Evolutionary conservation across 2,888 invertebrate genomes (phyloP).

Genomic region (Tholera decimalis): DNA sequence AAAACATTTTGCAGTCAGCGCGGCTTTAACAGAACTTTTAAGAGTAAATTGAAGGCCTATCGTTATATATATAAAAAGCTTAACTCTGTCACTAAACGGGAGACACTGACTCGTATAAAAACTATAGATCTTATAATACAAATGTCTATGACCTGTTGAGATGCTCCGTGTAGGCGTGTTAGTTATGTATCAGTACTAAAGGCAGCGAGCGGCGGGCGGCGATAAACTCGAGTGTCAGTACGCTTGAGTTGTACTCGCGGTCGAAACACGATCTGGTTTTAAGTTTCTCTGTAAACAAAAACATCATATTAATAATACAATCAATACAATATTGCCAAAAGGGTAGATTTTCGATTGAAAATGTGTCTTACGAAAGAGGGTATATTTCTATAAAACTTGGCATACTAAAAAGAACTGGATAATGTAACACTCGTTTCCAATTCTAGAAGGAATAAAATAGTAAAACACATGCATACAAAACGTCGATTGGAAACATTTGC

Average conservation of each 20-base stretch:
- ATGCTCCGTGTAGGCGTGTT: conserved; percentile 67
- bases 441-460: conserved; percentile 3
- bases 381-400: background rate
- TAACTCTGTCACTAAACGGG: conserved; percentile 76
- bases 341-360: background rate
- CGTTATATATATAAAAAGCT: conserved; percentile 74
- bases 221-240: conserved; percentile 85
- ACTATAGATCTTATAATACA: conserved; percentile 73
- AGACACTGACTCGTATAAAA: conserved; percentile 75
- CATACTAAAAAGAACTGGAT: conserved; percentile 11
- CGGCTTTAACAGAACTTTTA: conserved; percentile 72
- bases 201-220: conserved; percentile 83
- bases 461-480: conserved; percentile 47
- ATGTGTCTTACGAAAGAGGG: background rate
- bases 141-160: conserved; percentile 73
- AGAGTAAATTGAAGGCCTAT: conserved; percentile 65
- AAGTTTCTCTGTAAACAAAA: conserved; percentile 82
- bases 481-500: conserved; percentile 33
- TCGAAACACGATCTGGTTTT: conserved; percentile 85
- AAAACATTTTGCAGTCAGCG: conserved; percentile 75
- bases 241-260: conserved; percentile 88
- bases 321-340: background rate
- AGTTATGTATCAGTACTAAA: conserved; percentile 73
- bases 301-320: conserved; percentile 21
- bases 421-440: conserved; percentile 3